Percentiles rank a stretch among this genome's conserved stretches.
Conservation (phyloP, 1,140 invertebrate genomes). For the Mercenaria mercenaria region DNA sequence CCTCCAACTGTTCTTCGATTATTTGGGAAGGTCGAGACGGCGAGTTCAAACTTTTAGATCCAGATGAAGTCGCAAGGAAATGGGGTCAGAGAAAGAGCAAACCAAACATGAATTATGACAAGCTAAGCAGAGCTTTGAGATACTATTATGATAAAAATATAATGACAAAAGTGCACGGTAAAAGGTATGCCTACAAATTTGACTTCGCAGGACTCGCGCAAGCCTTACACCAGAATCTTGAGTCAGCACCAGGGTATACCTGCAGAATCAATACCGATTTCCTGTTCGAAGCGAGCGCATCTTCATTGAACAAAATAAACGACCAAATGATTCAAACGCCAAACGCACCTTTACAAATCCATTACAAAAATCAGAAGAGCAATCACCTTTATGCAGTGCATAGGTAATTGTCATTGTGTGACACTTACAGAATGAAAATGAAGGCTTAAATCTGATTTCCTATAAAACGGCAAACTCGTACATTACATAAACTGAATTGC, state of each 20-base stretch:
- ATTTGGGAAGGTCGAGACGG: slow-evolving; percentile 98
- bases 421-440: too few relatives aligned
- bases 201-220: slow-evolving; percentile 90
- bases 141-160: slow-evolving; percentile 91
- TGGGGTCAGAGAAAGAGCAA: slow-evolving; percentile 99
- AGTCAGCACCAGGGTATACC: not conserved
- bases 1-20: slow-evolving; percentile 94
- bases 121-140: slow-evolving; percentile 98
- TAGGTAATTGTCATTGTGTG: too few relatives aligned
- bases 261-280: slow-evolving; percentile 17
- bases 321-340: not conserved
- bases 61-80: slow-evolving; percentile 97
- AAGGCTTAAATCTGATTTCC: too few relatives aligned
- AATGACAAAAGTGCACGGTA: slow-evolving; percentile 89
- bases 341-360: not conserved
- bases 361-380: not conserved
- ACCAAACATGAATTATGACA: slow-evolving; percentile 99
- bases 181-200: slow-evolving; percentile 99
- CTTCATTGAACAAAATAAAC: not conserved
- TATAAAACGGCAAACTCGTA: too few relatives aligned
- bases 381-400: not conserved
- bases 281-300: not conserved
- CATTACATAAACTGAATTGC: too few relatives aligned
- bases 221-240: slow-evolving; percentile 52
- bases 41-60: slow-evolving; percentile 98